Percentiles rank a stretch among this genome's conserved stretches.
Evolutionary conservation across 1,140 invertebrate genomes (phyloP).

Genomic region (Chionoecetes opilio): DNA sequence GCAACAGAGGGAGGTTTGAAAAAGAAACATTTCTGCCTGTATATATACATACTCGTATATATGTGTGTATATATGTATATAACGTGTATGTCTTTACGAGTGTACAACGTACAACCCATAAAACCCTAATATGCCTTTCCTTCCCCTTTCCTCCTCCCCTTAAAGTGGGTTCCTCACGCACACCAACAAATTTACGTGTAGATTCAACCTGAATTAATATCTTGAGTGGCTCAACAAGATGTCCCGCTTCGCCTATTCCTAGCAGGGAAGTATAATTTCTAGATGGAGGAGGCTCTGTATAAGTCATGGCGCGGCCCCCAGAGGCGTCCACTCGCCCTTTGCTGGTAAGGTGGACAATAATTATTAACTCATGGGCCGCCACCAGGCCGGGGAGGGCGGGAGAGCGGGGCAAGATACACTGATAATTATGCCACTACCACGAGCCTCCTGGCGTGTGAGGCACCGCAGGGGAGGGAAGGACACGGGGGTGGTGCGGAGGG

Average conservation of each 20-base stretch:
- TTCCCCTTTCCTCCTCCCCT: background rate
- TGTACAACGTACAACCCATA: background rate
- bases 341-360: constrained; percentile 16
- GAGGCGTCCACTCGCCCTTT: background rate
- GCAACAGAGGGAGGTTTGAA: too few relatives aligned
- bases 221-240: background rate
- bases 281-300: background rate
- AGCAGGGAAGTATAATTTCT: constrained; percentile 38
- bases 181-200: background rate
- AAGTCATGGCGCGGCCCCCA: background rate
- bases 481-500: background rate
- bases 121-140: background rate
- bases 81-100: too few relatives aligned
- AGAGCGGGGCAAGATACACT: background rate
- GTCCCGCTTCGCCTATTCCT: constrained; percentile 25
- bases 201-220: constrained; percentile 14
- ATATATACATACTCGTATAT: too few relatives aligned
- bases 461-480: background rate
- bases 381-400: background rate
- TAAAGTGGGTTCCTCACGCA: background rate
- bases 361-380: constrained; percentile 40
- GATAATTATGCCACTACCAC: constrained; percentile 49
- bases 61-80: too few relatives aligned
- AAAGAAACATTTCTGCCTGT: too few relatives aligned
- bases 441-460: background rate